Evolutionary conservation across 2,113 vertebrate species (phyloP).

Genomic region (Acinonyx jubatus): DNA sequence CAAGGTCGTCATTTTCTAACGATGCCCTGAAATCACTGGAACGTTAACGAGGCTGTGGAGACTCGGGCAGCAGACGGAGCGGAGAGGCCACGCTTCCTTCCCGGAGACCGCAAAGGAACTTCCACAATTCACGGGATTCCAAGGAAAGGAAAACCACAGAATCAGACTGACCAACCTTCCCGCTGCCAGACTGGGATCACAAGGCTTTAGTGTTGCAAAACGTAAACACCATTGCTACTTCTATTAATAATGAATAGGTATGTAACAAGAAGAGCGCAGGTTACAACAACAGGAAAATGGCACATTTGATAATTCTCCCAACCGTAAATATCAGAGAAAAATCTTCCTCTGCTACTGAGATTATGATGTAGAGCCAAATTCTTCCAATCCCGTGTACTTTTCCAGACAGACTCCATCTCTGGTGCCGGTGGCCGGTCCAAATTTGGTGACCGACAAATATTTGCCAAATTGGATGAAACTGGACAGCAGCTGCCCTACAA

Average conservation of each 20-base stretch:
- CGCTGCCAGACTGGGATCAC: not conserved
- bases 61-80: fast-evolving
- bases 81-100: not conserved
- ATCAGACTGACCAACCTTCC: not conserved
- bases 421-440: not conserved
- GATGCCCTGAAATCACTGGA: not conserved
- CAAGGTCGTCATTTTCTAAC: not conserved
- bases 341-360: not conserved
- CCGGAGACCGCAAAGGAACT: not conserved
- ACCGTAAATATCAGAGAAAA: not conserved
- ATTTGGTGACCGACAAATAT: not conserved
- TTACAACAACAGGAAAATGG: not conserved
- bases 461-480: not conserved
- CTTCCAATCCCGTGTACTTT: not conserved
- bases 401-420: not conserved
- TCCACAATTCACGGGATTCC: not conserved
- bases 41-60: not conserved
- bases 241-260: not conserved
- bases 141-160: not conserved
- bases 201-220: not conserved
- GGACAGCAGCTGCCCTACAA: not conserved
- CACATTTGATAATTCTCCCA: not conserved
- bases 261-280: not conserved
- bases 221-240: not conserved
- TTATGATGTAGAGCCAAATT: not conserved